A percentile compares a stretch with the other conserved stretches of the same genome.
These are phyloP conservation scores for Andrena bicolor DNA, from an alignment of 2,888 invertebrate species.

Conservation along the genomic window DNA sequence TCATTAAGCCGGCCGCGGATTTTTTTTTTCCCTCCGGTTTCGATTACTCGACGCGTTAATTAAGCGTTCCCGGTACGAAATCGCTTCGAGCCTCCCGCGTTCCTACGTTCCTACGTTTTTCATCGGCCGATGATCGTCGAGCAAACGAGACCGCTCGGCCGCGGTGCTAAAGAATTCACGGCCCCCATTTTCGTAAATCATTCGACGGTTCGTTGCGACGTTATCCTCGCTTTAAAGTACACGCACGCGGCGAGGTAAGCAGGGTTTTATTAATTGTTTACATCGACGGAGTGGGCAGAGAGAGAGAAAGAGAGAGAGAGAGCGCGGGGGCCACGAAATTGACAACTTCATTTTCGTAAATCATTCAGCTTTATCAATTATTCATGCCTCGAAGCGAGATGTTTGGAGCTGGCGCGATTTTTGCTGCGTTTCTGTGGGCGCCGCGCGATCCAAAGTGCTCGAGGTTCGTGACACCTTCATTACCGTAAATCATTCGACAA, in stretches of 20 bases:
- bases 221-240: neutral
- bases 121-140: neutral
- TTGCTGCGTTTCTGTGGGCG: neutral
- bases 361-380: slow-evolving; percentile 12
- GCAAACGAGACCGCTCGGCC: neutral
- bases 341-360: slow-evolving; percentile 8
- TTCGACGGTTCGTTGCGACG: neutral
- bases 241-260: neutral
- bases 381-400: neutral
- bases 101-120: neutral
- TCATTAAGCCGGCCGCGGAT: slow-evolving; percentile 16
- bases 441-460: neutral
- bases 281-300: neutral
- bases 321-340: neutral
- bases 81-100: no score
- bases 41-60: slow-evolving; percentile 27
- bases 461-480: slow-evolving; percentile 24
- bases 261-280: neutral
- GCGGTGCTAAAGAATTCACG: neutral
- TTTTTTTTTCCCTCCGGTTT: slow-evolving; percentile 21
- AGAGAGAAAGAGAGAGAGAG: no score
- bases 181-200: slow-evolving; percentile 14
- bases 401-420: neutral
- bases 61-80: slow-evolving; percentile 7
- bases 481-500: slow-evolving; percentile 34